A percentile compares a stretch with the other conserved stretches of the same genome.
These are phyloP conservation scores for Sisyra terminalis DNA, from an alignment of 2,888 invertebrate genomes.

Conservation along the genomic window DNA sequence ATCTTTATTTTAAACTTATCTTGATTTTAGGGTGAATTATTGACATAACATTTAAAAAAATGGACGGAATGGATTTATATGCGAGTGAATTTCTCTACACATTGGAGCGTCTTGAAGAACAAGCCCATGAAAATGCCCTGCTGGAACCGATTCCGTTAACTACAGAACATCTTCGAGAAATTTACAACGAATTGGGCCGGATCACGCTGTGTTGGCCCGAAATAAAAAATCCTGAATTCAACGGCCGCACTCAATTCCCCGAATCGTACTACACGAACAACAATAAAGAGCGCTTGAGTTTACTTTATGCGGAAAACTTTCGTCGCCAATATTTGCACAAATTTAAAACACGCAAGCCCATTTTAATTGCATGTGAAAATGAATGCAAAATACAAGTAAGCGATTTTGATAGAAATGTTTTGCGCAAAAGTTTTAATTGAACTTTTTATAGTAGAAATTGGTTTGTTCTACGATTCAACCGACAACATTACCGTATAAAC, in stretches of 20 bases:
- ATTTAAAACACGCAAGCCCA: constrained; percentile 41
- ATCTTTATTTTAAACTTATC: no score
- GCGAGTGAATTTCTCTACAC: no score
- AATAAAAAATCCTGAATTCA: constrained; percentile 34
- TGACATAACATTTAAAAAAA: no score
- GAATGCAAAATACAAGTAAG: constrained; percentile 61
- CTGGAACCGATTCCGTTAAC: constrained; percentile 16
- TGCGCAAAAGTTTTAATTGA: neutral
- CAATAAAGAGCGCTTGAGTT: constrained; percentile 50
- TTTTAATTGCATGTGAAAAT: constrained; percentile 55
- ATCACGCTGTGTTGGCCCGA: constrained; percentile 49
- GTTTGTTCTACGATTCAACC: constrained; percentile 71
- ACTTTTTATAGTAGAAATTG: constrained; percentile 53
- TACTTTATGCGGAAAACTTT: constrained; percentile 65
- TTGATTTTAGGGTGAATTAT: no score
- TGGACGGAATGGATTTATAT: no score
- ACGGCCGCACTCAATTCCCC: constrained; percentile 41
- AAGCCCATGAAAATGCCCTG: no score
- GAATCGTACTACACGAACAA: constrained; percentile 45
- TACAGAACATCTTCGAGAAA: constrained; percentile 35
- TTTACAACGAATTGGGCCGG: constrained; percentile 40
- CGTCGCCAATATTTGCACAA: constrained; percentile 46
- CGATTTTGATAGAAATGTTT: constrained; percentile 1
- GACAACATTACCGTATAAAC: constrained; percentile 53
- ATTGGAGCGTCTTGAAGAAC: no score